These are phyloP conservation scores for Perca fluviatilis DNA, from an alignment of 2,113 vertebrate genomes.

Conservation along the genomic window DNA sequence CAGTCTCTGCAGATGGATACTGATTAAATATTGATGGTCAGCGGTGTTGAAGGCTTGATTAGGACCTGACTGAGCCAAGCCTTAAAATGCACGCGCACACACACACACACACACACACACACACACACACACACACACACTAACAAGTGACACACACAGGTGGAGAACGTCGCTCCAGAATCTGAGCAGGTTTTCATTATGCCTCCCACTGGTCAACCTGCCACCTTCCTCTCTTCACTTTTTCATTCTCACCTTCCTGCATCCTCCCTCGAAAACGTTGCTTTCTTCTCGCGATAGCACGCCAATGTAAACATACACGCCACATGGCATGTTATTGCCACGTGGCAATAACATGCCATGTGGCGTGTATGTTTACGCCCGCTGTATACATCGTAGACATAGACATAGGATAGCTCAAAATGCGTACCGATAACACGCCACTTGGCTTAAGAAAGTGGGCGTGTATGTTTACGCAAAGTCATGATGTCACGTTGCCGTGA, in stretches of 20 bases:
- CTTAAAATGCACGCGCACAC: conserved; percentile 26
- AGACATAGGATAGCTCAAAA: too few species aligned
- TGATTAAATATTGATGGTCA: conserved; percentile 79
- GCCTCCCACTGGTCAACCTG: conserved; percentile 48
- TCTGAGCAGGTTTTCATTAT: conserved; percentile 57
- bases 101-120: conserved; percentile 20
- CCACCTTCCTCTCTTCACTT: conserved; percentile 40
- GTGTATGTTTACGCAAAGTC: too few species aligned
- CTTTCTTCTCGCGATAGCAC: too few species aligned
- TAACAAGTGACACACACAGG: conserved; percentile 22
- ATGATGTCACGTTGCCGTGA: background rate
- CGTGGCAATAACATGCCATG: too few species aligned
- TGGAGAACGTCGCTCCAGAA: conserved; percentile 33
- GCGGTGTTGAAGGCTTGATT: conserved; percentile 70
- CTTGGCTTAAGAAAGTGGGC: too few species aligned
- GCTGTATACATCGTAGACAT: too few species aligned
- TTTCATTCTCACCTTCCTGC: conserved; percentile 62
- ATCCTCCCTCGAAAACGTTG: conserved; percentile 32
- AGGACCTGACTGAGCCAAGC: conserved; percentile 53
- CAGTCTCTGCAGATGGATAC: conserved; percentile 73
- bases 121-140: conserved; percentile 13
- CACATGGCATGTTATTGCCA: too few species aligned
- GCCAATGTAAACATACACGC: too few species aligned
- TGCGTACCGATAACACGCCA: too few species aligned
- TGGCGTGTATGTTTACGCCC: too few species aligned